Base-by-base conservation (phyloP, 2,888 invertebrate species). In the Urechis unicinctus region DNA sequence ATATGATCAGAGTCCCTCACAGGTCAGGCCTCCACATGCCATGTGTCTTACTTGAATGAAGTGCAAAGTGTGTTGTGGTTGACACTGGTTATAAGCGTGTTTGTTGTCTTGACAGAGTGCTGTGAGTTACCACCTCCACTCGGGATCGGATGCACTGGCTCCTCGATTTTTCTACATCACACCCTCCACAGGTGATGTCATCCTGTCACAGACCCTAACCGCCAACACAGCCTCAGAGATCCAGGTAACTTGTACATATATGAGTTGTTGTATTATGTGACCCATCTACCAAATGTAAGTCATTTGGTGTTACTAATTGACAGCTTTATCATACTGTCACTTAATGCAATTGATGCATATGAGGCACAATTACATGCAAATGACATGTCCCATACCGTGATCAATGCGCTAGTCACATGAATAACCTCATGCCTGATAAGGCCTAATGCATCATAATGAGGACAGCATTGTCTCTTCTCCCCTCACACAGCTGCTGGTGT, bases 121-220 rank as follows among this genome's bases (percentile, higher is more conserved):
- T 25, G 22, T 56, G n/a, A 25, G 9, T n/a, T 56, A 52, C 30
- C 26, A 49, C 25, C 31, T 56, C 26, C 21, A n/a, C 17, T 13
- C 46, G 1, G 22, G 24, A 2, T 47, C 53, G 1, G 51, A 50
- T 29, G 52, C 29, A 17, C 52, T 53, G 3, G 51, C 57, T 2
- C 17, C 31, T 1, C 49, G 46, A 5, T 73, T 63, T 60, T 72
- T 69, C 60, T 63, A 66, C 48, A 58, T 74, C 41, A 66, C 70
- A 52, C 69, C 72, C 17, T 61, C 60, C 44, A 66, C 65, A 29
- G 73, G 73, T 25, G 62, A 62, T 13, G 60, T 74, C 22, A 67
- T 67, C 17, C 61, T 74, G 24, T 59, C 64, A 24, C 60, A 61
- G 50, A 58, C 61, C 2, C 66, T 73, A 4, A 55, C 36, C 36